phyloP scores from a whole-genome alignment of 1,140 invertebrate genomes.

The Musca vetustissima region DNA sequence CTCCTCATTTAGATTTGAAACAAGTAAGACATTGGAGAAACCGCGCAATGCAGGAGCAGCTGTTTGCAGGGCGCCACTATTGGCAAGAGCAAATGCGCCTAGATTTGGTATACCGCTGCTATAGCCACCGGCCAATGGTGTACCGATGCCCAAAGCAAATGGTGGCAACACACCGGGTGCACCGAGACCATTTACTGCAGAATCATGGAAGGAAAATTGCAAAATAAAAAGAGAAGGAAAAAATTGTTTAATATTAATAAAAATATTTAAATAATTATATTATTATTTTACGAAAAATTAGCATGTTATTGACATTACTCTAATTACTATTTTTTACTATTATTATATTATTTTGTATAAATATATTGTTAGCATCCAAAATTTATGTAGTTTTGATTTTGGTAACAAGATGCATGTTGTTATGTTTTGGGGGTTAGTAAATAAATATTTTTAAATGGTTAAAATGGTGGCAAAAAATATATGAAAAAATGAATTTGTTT shows the following conservation, averaged over 20 bases:
- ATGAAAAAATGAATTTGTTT: neutral
- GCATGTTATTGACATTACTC: neutral
- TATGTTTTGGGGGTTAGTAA: no score
- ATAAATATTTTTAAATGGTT: no score
- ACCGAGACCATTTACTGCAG: constrained; percentile 60
- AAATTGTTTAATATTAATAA: neutral
- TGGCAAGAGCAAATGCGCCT: constrained; percentile 69
- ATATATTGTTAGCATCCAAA: neutral
- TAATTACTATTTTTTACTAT: no score
- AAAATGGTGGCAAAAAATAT: neutral
- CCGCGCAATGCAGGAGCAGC: constrained; percentile 68
- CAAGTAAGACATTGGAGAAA: constrained; percentile 81
- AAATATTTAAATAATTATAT: neutral
- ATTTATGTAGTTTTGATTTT: neutral
- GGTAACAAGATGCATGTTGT: constrained; percentile 4
- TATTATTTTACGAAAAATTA: neutral
- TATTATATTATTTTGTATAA: no score
- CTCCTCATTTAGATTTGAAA: constrained; percentile 91
- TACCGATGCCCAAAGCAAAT: constrained; percentile 67
- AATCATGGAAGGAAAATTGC: neutral
- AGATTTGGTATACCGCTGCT: constrained; percentile 72
- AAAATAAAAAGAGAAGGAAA: neutral
- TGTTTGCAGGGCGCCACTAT: constrained; percentile 61
- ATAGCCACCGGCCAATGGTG: constrained; percentile 72
- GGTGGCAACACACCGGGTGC: constrained; percentile 81